Evolutionary conservation across 35 echinoderm and acorn worm species (phyloP).

Genomic region (Ptychodera flava): DNA sequence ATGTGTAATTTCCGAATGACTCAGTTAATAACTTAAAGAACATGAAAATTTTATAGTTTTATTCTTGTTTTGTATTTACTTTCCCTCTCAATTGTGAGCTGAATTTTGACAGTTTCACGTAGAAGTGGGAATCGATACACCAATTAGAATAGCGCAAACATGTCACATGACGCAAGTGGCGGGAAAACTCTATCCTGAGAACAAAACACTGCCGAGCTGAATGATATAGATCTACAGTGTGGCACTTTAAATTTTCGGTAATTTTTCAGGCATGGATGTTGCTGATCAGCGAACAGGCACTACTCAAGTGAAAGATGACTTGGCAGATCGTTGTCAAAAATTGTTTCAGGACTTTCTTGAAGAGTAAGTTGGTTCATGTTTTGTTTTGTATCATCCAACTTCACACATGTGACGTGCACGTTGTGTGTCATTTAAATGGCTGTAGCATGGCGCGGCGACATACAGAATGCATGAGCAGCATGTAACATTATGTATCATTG

Average conservation of each 20-base stretch:
- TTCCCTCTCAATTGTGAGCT: no score
- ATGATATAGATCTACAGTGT: not conserved
- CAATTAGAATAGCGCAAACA: not conserved
- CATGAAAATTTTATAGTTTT: no score
- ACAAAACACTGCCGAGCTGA: not conserved
- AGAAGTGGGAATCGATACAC: no score
- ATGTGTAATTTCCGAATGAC: no score
- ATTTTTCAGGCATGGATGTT: constrained; percentile 67
- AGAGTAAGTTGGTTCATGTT: constrained; percentile 68
- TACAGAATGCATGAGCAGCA: not conserved
- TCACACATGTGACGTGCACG: not conserved
- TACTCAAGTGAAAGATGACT: constrained; percentile 89
- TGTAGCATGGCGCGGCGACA: not conserved
- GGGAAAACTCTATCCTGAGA: not conserved
- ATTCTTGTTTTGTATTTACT: no score
- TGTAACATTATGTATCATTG: not conserved
- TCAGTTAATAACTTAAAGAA: no score
- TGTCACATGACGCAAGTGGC: not conserved
- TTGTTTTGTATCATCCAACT: not conserved
- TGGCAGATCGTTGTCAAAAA: constrained; percentile 92
- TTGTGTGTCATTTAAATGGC: not conserved
- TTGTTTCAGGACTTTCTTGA: constrained; percentile 97
- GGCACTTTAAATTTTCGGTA: not conserved
- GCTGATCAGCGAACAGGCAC: constrained; percentile 88
- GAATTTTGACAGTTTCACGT: no score